Percentiles rank a stretch among this genome's conserved stretches.
Conservation (phyloP, 2,888 invertebrate genomes). For the Acleris sparsana region DNA sequence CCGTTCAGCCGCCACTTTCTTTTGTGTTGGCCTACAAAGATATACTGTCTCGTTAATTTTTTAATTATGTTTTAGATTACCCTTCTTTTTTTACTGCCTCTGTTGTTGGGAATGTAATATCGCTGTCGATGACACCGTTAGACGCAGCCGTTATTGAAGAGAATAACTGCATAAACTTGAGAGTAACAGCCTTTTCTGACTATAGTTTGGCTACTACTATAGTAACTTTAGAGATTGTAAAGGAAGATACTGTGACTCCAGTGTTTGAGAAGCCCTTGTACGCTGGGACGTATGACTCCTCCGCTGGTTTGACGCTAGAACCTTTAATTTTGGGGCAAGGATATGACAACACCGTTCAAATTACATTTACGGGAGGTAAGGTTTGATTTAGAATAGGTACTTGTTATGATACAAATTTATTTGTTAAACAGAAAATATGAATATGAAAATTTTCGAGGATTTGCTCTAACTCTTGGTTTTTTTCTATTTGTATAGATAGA, state of each 20-base stretch:
- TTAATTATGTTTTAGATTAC: slow-evolving; percentile 51
- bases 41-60: slow-evolving; percentile 11
- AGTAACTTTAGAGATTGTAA: slow-evolving; percentile 62
- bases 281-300: slow-evolving; percentile 53
- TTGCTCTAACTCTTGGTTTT: no score
- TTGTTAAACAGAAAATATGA: no score
- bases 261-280: slow-evolving; percentile 59
- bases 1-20: neutral
- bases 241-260: slow-evolving; percentile 63
- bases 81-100: slow-evolving; percentile 49
- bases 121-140: slow-evolving; percentile 54
- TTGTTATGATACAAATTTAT: no score
- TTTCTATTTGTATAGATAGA: no score
- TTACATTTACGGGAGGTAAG: slow-evolving; percentile 61
- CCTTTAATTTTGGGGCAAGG: slow-evolving; percentile 59
- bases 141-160: slow-evolving; percentile 49
- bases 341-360: slow-evolving; percentile 56
- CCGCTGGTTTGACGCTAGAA: slow-evolving; percentile 52
- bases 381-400: neutral
- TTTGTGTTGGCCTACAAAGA: slow-evolving; percentile 13
- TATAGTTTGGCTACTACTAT: slow-evolving; percentile 51
- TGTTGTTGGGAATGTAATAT: slow-evolving; percentile 50
- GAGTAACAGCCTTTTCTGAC: slow-evolving; percentile 53
- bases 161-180: slow-evolving; percentile 57
- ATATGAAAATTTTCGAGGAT: no score